Base-by-base conservation (phyloP, 2,797 vertebrate genomes). In the Synaphobranchus kaupii region DNA sequence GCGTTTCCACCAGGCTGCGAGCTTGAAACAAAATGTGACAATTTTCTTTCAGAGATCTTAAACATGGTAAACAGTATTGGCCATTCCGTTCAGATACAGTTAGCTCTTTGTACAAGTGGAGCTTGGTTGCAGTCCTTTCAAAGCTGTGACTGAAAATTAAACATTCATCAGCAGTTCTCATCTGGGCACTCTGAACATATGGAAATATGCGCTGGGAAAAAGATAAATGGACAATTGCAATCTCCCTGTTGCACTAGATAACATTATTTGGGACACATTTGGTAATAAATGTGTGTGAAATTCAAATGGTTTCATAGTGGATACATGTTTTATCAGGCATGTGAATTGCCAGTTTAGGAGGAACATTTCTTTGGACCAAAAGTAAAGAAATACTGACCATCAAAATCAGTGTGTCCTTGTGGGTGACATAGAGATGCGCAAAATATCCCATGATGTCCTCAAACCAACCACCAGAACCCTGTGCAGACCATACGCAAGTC, bases 31-130 rank as follows among this genome's bases (percentile, higher is more conserved):
- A 9, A 39, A 2, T n/a, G 63, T 68, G 63, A n/a, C 22, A 25
- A 63, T 63, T 63, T 25, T 0, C 4, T 2, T 54, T 12, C 52
- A 54, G 10, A 68, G 25, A 28, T 28, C 8, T 68, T 68, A 68
- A n/a, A 68, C 22, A 25, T 25, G n/a, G 63, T 25, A n/a, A 68
- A 68, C 63, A 13, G 28, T 68, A 68, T 25, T 68, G 5, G 63
- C 63, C n/a, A 28, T 68, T 68, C 63, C 63, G n/a, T 68, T 68
- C 63, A 68, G 63, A 68, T 68, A 68, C 25, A 28, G 63, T 68
- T n/a, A 10, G 25, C 63, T 31, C 5, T 28, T 68, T 25, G 8
- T 68, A 10, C n/a, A 28, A n/a, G 2, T 10, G 25, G 15, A n/a
- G 63, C 63, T 28, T 28, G 63, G 63, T 25, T 68, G 63, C 63